These are phyloP conservation scores for Aphodius granarius DNA, from an alignment of 2,888 invertebrate species.

Conservation along the genomic window DNA sequence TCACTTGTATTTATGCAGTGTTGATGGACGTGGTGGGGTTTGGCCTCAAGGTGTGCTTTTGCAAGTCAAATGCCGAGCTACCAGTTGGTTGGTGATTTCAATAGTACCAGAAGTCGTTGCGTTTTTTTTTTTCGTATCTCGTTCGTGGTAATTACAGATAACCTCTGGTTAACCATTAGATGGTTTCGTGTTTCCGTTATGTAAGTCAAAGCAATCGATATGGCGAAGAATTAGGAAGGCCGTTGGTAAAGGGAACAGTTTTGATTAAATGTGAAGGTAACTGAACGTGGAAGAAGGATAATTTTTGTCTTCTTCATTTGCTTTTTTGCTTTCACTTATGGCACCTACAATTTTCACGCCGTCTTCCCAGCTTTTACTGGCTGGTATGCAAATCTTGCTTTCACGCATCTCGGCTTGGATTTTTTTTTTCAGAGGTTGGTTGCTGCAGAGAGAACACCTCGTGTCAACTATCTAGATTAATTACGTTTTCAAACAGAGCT, in stretches of 20 bases:
- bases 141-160: background rate
- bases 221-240: background rate
- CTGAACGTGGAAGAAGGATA: background rate
- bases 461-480: background rate
- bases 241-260: background rate
- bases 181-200: background rate
- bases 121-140: background rate
- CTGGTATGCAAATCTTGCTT: background rate
- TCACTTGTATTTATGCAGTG: slow-evolving; percentile 10
- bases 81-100: slow-evolving; percentile 1
- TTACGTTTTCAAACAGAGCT: background rate
- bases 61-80: slow-evolving; percentile 9
- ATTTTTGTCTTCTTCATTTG: background rate
- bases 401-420: background rate
- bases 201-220: background rate
- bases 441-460: background rate
- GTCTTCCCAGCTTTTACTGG: background rate
- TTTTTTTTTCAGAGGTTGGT: background rate
- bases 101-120: background rate
- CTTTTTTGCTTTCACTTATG: background rate
- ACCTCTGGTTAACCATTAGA: background rate
- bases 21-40: slow-evolving; percentile 5
- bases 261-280: background rate
- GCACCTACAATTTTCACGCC: background rate
- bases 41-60: slow-evolving; percentile 11